Base-by-base conservation (phyloP, 2,113 vertebrate species). In the Amblyornis subalaris region DNA sequence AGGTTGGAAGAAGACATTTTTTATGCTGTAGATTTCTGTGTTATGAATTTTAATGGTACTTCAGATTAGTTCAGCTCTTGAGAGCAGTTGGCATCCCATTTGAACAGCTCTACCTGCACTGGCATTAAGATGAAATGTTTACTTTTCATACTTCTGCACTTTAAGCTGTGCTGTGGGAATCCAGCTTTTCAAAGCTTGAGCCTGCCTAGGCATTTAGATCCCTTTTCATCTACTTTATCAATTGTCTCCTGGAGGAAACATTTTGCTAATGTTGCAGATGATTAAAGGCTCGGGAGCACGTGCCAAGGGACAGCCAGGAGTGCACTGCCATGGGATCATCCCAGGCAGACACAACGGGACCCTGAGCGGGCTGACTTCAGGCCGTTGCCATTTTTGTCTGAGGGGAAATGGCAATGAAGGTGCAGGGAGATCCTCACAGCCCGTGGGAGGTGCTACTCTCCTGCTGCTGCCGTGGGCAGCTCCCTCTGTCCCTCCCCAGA, bases 21-120 rank as follows among this genome's bases (percentile, higher is more conserved):
- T 85, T 73, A 9, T 19, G 5, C 45, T 0, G 4, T 24, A 29
- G 65, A 26, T 67, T 75, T 64, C 71, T 76, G 29, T 45, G 40
- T 67, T 44, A 25, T 23, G 84, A 87, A 94, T 95, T 95, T 96
- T 94, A 97, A 93, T 71, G 65, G 93, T 29, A 28, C 54, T 33
- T 53, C 76, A 76, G 80, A 81, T 83, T 66, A 92, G 74, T 74
- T 94, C 33, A 11, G 57, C 58, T 24, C 42, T 64, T 48, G 51
- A 19, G 20, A 81, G 73, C 8, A 0, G 53, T 22, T 85, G 88
- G 88, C 88, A 62, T 57, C 62, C 42, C 50, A 29, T 65, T n/a
- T 71, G 80, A 84, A 24, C 61, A 69, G 38, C 55, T 69, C 76
- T 47, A 66, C 60, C 62, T 79, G 75, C 2, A 5, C 71, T 29